A percentile compares a stretch with the other conserved stretches of the same genome.
Evolutionary conservation across 2,888 invertebrate genomes (phyloP).

Genomic region (Folsomia candida): DNA sequence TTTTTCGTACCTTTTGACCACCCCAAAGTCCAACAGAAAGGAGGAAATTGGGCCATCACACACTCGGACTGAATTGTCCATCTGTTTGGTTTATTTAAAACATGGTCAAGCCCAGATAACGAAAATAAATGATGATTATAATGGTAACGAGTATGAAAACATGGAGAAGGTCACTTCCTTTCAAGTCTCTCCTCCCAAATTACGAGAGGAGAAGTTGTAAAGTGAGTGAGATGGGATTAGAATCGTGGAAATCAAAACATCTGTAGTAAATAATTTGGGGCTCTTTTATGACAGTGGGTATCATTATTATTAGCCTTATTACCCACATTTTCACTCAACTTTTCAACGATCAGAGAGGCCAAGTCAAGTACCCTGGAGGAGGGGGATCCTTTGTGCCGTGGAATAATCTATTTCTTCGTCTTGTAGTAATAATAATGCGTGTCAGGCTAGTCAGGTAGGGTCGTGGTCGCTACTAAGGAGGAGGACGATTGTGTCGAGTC

Average conservation of each 20-base stretch:
- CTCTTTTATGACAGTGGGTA: conserved; percentile 17
- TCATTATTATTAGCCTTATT: conserved; percentile 34
- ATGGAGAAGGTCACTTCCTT: not conserved
- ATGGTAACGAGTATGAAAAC: not conserved
- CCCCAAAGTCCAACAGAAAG: not conserved
- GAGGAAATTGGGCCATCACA: conserved; percentile 1
- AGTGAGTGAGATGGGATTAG: not conserved
- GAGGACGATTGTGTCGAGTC: no score
- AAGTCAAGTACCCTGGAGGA: no score
- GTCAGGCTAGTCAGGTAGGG: no score
- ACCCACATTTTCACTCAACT: not conserved
- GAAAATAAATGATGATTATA: not conserved
- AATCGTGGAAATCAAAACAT: conserved; percentile 28
- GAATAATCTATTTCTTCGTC: no score
- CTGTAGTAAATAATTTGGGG: conserved; percentile 9
- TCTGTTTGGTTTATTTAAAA: not conserved
- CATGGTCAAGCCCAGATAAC: no score
- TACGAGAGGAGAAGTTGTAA: not conserved
- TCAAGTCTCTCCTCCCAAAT: not conserved
- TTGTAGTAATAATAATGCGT: no score
- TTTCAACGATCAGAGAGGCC: not conserved
- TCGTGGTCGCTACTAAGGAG: no score
- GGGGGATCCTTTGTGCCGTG: no score
- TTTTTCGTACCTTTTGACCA: not conserved
- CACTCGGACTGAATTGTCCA: not conserved